Percentiles rank a stretch among this genome's conserved stretches.
Conservation (phyloP, 2,113 vertebrate genomes). For the Mirounga angustirostris region DNA sequence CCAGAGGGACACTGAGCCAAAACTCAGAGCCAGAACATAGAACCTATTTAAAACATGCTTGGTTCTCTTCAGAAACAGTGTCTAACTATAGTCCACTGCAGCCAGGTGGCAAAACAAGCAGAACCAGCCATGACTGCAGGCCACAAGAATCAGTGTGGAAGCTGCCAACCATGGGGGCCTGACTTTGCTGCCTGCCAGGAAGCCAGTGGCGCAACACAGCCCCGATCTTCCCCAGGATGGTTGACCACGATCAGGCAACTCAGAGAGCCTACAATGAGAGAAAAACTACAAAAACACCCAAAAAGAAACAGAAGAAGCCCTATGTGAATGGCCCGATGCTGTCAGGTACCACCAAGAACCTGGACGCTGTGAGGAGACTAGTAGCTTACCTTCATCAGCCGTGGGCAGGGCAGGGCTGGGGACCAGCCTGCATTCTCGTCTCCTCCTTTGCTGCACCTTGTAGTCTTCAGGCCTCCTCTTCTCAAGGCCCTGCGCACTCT, state of each 20-base stretch:
- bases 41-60: background rate
- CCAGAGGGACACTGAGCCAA: fast-evolving
- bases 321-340: constrained; percentile 52
- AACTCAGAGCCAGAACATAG: background rate
- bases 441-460: background rate
- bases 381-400: background rate
- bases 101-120: constrained; percentile 75
- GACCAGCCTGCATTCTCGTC: background rate
- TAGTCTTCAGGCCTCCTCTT: background rate
- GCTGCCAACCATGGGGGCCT: constrained; percentile 80
- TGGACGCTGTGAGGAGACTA: background rate
- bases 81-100: background rate
- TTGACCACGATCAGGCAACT: constrained; percentile 75
- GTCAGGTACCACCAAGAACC: constrained; percentile 1
- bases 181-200: constrained; percentile 80
- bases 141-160: constrained; percentile 74
- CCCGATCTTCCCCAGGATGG: constrained; percentile 64
- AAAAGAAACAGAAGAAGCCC: constrained; percentile 70
- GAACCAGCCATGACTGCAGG: constrained; percentile 67
- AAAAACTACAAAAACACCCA: constrained; percentile 81
- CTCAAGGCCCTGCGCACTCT: background rate
- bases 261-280: constrained; percentile 71
- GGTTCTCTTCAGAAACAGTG: background rate
- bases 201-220: constrained; percentile 81
- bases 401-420: background rate